Conservation (phyloP, 2,888 invertebrate genomes). For the Leptarthrus brevirostris region DNA sequence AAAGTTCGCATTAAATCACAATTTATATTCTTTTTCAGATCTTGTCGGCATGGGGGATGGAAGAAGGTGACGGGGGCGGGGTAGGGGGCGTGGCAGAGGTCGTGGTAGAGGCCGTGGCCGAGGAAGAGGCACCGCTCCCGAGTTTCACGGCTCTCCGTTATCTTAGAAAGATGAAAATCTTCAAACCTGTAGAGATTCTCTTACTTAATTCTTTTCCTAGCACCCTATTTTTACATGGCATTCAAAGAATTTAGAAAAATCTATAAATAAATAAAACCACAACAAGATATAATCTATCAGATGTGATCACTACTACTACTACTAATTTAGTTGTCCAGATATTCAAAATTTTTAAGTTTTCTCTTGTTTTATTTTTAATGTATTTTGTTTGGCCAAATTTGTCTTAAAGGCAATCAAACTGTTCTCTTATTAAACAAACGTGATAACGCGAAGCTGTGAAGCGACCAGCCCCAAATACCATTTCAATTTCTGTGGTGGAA, state of each 20-base stretch:
- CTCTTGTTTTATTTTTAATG: conserved; percentile 35
- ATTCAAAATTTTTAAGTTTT: conserved; percentile 17
- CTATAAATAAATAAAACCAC: background rate
- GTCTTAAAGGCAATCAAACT: conserved; percentile 33
- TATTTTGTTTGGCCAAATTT: conserved; percentile 11
- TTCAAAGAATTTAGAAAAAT: conserved; percentile 30
- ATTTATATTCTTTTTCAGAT: conserved; percentile 66
- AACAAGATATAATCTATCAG: conserved; percentile 14
- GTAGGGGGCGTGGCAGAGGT: conserved; percentile 87
- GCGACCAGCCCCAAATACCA: conserved; percentile 53
- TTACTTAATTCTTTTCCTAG: conserved; percentile 42
- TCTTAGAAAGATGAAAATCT: conserved; percentile 46
- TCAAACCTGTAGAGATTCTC: conserved; percentile 22
- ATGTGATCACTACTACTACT: conserved; percentile 24
- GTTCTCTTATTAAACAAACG: conserved; percentile 9
- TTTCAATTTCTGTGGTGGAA: conserved; percentile 17
- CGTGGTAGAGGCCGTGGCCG: conserved; percentile 81
- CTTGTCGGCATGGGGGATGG: conserved; percentile 82
- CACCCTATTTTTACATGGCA: conserved; percentile 6
- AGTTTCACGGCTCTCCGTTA: conserved; percentile 56
- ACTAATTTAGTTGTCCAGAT: background rate
- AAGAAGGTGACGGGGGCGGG: conserved; percentile 87
- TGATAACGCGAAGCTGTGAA: conserved; percentile 54
- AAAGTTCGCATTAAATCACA: too few relatives aligned
- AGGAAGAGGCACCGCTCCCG: conserved; percentile 58